Evolutionary conservation across 2,888 invertebrate species (phyloP), one percentile per base, ranked within the genome.

Genomic region (Napeogenes sylphis): DNA sequence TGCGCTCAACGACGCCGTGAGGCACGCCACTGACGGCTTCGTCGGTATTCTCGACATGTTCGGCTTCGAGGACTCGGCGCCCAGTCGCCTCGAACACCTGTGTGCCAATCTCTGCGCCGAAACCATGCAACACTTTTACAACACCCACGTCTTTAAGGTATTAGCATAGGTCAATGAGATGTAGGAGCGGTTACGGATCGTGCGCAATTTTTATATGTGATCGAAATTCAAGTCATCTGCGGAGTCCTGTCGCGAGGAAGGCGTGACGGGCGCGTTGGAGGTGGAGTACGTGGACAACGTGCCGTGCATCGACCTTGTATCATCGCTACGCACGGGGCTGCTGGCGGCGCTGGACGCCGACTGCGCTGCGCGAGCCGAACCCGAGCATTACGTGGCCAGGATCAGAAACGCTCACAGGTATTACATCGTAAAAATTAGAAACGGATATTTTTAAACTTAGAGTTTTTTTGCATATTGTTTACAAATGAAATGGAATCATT

Each of bases 71-170:
- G 97, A 97, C 81, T 96, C 96, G 42, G 95, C 95, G 85, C 96
- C 96, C 2, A 95, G 96, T 74, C 96, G 96, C 71, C 91, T 98
- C 73, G 98, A 98, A 84, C 98, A 98, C 82, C 91, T 98, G 65
- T 98, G 98, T 88, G 97, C 97, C 75, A 98, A 98, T 89, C 91
- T 98, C 67, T 98, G 98, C 86, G 97, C 98, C 0, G 98, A 98
- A 90, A 98, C 98, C 45, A 97, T 98, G 97, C 98, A 98, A 84
- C 98, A 98, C 85, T 98, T 98, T 85, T 98, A 98, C 91, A 98
- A 98, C 86, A 98, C 98, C 60, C 98, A 98, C 86, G 97, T 98
- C 73, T 98, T 98, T 89, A 98, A 98, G 85, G 96, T 97, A 32
- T 4, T 21, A 1, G 2, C 8, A 42, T 2, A 6, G 12, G 42